These are phyloP conservation scores for Phyllostomus hastatus DNA, from an alignment of 2,113 vertebrate species.

Conservation along the genomic window DNA sequence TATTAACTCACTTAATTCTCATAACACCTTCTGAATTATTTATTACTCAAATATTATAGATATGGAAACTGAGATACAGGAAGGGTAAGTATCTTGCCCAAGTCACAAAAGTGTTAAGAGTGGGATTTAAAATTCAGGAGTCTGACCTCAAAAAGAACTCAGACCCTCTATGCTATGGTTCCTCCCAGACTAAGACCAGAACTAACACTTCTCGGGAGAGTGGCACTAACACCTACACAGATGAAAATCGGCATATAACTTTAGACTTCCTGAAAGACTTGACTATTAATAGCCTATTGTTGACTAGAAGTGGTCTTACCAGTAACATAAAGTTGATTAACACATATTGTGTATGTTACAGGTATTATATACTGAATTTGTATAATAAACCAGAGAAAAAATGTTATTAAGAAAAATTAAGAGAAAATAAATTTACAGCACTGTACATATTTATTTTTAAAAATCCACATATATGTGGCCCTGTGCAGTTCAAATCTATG, in stretches of 20 bases:
- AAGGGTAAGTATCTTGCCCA: not conserved
- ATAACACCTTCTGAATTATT: not conserved
- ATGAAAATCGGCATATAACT: not conserved
- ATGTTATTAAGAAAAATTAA: not conserved
- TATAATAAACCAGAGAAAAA: not conserved
- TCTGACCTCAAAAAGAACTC: not conserved
- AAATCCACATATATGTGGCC: not conserved
- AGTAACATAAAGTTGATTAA: not conserved
- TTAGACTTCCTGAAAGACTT: not conserved
- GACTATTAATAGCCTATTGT: not conserved
- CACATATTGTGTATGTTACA: not conserved
- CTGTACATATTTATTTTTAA: not conserved
- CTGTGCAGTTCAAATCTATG: not conserved
- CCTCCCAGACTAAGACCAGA: not conserved
- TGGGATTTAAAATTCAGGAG: not conserved
- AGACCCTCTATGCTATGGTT: not conserved
- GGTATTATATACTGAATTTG: not conserved
- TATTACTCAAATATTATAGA: not conserved
- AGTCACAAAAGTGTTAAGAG: not conserved
- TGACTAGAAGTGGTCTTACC: not conserved
- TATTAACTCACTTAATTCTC: constrained; percentile 38
- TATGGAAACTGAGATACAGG: not conserved
- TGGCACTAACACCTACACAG: not conserved
- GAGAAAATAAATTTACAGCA: not conserved
- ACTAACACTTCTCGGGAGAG: not conserved